These are phyloP conservation scores for Eustalomyia histrio DNA, from an alignment of 2,888 invertebrate species.

Conservation along the genomic window DNA sequence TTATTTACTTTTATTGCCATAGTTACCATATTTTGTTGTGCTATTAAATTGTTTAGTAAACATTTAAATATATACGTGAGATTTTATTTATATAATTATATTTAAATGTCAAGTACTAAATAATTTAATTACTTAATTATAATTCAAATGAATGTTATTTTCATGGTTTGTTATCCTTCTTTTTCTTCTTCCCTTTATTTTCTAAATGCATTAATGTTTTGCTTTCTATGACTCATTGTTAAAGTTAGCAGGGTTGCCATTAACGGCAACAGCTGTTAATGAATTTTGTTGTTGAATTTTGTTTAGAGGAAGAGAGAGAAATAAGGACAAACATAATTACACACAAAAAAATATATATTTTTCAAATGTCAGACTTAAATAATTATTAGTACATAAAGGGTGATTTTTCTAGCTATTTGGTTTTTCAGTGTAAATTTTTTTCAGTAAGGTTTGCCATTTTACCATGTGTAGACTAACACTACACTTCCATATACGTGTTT, in stretches of 20 bases:
- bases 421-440: no score
- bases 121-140: background rate
- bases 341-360: slow-evolving; percentile 6
- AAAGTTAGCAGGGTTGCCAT: slow-evolving; percentile 47
- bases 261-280: slow-evolving; percentile 56
- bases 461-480: no score
- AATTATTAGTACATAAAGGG: no score
- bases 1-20: slow-evolving; percentile 2
- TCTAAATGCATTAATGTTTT: background rate
- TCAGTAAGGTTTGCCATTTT: no score
- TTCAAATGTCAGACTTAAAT: slow-evolving; percentile 48
- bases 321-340: background rate
- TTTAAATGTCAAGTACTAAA: background rate
- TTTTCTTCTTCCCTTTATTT: background rate
- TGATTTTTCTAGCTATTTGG: no score
- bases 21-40: background rate
- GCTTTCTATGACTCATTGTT: slow-evolving; percentile 40
- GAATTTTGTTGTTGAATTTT: slow-evolving; percentile 35
- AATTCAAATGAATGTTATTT: background rate
- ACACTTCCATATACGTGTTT: no score
- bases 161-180: background rate
- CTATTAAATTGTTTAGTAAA: slow-evolving; percentile 5
- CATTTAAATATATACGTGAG: background rate
- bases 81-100: background rate
- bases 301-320: background rate